Evolutionary conservation across 2,888 invertebrate species (phyloP), one percentile per base, ranked within the genome.

Genomic region (Apomyelois bistriatella): DNA sequence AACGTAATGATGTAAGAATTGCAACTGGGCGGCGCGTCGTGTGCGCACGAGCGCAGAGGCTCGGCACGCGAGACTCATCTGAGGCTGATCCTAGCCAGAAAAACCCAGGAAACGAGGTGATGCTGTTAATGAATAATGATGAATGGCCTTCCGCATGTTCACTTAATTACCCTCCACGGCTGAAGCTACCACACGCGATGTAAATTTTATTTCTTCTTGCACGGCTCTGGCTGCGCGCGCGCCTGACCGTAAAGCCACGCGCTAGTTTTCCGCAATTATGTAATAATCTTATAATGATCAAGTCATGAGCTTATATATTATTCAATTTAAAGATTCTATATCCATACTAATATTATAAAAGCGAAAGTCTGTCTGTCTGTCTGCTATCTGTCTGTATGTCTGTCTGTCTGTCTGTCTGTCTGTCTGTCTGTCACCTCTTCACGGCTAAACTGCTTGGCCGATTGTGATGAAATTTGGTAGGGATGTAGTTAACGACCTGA

Each of bases 61-160:
- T 56, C 61, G 62, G 72, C 85, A 82, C 82, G 84, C 82, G 70
- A 75, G 60, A 56, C 61, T 66, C 61, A 58, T 68, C 65, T 64
- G 58, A 60, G 43, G 37, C 51, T 54, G 57, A 58, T 66, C 66
- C 65, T 59, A 64, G 53, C 54, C 67, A 76, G 71, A 86, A 87
- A 89, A 87, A 86, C 79, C 76, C 65, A 85, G 88, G 86, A 89
- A 89, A 70, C 73, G 58, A 54, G 58, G 60, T 72, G 79, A 82
- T 82, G 80, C 72, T 79, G 72, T 65, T 85, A 77, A 85, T 86
- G 76, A 85, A 85, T 84, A 81, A 74, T 76, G 72, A 75, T 76
- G 70, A 74, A 76, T 73, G 62, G 66, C 72, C 81, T 89, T 88
- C 90, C 88, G 85, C 70, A 70, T 82, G 63, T 69, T 72, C 68